These are phyloP conservation scores for Manis pentadactyla DNA, from an alignment of 2,797 vertebrate genomes.

Conservation along the genomic window DNA sequence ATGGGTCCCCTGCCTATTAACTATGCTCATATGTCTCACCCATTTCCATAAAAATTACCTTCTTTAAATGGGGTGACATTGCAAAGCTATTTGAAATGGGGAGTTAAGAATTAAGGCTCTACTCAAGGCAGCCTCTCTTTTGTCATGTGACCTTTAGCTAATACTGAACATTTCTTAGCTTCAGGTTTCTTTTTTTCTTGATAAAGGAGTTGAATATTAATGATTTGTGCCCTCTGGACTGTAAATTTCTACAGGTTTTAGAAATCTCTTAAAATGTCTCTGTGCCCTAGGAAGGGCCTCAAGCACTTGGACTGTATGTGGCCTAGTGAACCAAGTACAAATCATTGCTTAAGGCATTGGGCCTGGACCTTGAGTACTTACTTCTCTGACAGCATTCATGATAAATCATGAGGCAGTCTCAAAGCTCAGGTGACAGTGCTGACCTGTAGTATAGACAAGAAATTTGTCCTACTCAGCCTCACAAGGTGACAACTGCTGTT, in stretches of 20 bases:
- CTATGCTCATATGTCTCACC: neutral
- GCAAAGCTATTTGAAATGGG: neutral
- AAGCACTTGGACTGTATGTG: neutral
- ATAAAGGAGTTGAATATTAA: neutral
- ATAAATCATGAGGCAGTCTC: neutral
- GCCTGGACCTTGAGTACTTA: neutral
- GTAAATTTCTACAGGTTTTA: constrained; percentile 3
- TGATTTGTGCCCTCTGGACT: neutral
- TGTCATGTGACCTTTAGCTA: neutral
- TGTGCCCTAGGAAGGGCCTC: neutral
- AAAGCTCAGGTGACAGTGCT: neutral
- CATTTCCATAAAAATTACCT: neutral
- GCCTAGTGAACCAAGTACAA: neutral
- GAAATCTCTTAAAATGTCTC: neutral
- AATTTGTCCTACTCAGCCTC: constrained; percentile 24
- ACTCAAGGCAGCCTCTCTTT: neutral
- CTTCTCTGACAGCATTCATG: neutral
- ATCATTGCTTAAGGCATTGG: neutral
- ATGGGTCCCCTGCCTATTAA: neutral
- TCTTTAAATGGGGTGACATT: neutral
- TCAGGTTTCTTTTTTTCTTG: neutral
- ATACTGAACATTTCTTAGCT: neutral
- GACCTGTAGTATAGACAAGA: neutral
- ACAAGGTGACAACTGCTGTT: constrained; percentile 7
- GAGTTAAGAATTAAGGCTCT: neutral